Base-by-base conservation (phyloP, 2,888 invertebrate genomes). In the Drosophila atripex region DNA sequence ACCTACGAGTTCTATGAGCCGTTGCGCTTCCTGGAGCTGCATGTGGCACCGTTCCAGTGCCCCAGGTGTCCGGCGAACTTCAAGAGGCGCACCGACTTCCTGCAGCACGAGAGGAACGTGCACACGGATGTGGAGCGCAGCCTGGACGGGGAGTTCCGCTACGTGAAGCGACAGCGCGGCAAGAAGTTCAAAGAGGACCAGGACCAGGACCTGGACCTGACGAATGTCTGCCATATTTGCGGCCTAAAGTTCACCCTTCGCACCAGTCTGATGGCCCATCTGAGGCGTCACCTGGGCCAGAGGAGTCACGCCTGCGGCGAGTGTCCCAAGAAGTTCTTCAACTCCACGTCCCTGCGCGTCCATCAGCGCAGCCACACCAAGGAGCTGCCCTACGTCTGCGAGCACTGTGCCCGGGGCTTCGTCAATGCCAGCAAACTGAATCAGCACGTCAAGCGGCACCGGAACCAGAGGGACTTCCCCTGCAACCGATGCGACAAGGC, bases 371-470 rank as follows among this genome's bases (percentile, higher is more conserved):
- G 79, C 3, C 89, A 90, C 50, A 90, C 90, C 55, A 90, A 90
- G 64, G 89, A 88, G 39, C 75, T 80, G 65, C 90, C 90, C 5
- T 89, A 88, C 28, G 88, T 90, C 0, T 90, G 90, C 12, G 90
- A 90, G 43, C 82, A 86, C 16, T 90, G 90, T 23, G 90, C 88
- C n/a, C 83, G 86, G 0, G 80, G 83, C 2, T 90, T 90, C 39
- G 88, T 90, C 0, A 90, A 89, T 50, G 89, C 80, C 68, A 90
- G 90, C 56, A 90, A 90, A 35, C 72, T 90, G 16, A 91, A 90
- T 65, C 90, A 90, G 70, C 90, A 90, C 14, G 78, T 88, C 0
- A 89, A 90, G 35, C 77, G 89, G 1, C 91, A 90, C 12, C 69
- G 66, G 2, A 80, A 85, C 52, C 70, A 89, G 23, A 86, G 89